A percentile compares a stretch with the other conserved stretches of the same genome.
These are phyloP conservation scores for Pimephales promelas DNA, from an alignment of 2,113 vertebrate genomes.

Conservation along the genomic window DNA sequence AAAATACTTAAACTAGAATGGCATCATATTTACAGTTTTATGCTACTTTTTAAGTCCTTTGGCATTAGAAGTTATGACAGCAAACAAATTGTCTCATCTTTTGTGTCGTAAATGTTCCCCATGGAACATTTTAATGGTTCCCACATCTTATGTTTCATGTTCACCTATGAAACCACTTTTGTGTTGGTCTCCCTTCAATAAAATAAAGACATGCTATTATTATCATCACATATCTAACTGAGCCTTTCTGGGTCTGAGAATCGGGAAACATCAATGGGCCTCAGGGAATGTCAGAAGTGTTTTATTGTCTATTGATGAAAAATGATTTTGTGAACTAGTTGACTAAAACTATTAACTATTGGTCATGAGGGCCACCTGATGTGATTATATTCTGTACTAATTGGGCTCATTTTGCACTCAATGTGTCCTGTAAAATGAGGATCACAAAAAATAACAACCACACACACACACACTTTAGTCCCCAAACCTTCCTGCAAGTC, in stretches of 20 bases:
- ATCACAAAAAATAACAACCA: too few relatives aligned
- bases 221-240: not conserved
- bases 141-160: conserved; percentile 20
- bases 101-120: not conserved
- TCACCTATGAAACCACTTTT: conserved; percentile 4
- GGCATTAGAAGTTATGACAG: not conserved
- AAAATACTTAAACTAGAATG: too few relatives aligned
- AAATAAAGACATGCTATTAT: not conserved
- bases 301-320: not conserved
- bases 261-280: not conserved
- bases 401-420: too few relatives aligned
- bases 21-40: too few relatives aligned
- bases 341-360: not conserved
- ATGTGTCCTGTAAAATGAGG: too few relatives aligned
- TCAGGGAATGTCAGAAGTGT: not conserved
- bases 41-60: not conserved
- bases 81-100: not conserved
- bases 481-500: not conserved
- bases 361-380: too few relatives aligned
- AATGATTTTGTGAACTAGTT: too few relatives aligned
- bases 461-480: not conserved
- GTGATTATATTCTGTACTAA: too few relatives aligned
- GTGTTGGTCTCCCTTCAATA: not conserved
- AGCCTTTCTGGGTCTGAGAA: conserved; percentile 3
- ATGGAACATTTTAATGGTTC: not conserved